Percentiles rank a stretch among this genome's conserved stretches.
phyloP scores from a whole-genome alignment of 1,140 invertebrate genomes.

The Leptinotarsa undecemlineata region DNA sequence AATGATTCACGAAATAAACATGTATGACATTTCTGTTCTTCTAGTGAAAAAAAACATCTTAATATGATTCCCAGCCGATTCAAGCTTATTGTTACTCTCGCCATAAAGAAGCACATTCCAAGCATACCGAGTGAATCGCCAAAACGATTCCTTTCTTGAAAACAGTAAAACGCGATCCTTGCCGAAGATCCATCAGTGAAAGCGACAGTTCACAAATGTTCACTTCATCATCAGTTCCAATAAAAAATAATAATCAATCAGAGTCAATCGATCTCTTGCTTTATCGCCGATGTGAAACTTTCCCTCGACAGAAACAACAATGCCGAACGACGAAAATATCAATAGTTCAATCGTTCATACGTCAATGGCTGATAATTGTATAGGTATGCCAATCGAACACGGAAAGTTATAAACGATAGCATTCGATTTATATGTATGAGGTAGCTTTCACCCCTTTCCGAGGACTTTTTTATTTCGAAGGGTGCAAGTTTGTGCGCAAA shows the following conservation, averaged over 20 bases:
- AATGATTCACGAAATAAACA: too few species aligned
- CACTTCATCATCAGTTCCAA: neutral
- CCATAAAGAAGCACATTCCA: too few species aligned
- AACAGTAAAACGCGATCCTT: neutral
- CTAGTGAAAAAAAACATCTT: too few species aligned
- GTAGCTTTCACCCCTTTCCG: neutral
- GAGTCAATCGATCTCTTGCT: neutral
- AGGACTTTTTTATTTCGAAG: neutral
- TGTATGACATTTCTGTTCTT: too few species aligned
- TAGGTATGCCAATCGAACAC: neutral
- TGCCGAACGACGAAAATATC: neutral
- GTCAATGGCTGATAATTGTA: neutral
- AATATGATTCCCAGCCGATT: too few species aligned
- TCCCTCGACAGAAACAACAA: conserved; percentile 5
- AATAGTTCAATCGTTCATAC: neutral
- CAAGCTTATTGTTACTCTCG: too few species aligned
- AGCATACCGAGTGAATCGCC: too few species aligned
- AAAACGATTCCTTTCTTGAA: neutral
- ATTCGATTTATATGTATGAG: neutral
- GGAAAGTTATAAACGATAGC: neutral
- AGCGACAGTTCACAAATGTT: conserved; percentile 9
- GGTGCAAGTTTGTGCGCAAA: neutral
- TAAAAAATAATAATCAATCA: conserved; percentile 9
- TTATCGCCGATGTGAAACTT: conserved; percentile 2
- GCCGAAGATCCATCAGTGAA: conserved; percentile 14